phyloP scores from a whole-genome alignment of 2,888 invertebrate species.

The Allolobophora icterica region DNA sequence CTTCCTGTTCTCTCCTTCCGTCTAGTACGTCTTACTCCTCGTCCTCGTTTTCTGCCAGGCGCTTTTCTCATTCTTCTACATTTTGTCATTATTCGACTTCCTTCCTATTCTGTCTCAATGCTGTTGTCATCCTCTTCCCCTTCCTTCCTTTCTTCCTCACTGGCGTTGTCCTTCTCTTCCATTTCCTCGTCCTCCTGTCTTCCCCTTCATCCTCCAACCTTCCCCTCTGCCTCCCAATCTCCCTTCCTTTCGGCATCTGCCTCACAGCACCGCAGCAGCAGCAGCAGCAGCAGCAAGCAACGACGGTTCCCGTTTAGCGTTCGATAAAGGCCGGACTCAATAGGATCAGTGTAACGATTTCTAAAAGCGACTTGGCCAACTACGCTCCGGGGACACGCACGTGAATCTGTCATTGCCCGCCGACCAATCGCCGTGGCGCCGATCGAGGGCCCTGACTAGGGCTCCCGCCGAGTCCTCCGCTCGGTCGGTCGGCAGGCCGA shows the following conservation, averaged over 20 bases:
- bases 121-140: too few species aligned
- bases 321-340: background rate
- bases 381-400: background rate
- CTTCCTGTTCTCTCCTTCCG: too few species aligned
- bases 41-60: background rate
- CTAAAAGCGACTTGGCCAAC: conserved; percentile 11
- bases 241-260: conserved; percentile 1
- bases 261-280: too few species aligned
- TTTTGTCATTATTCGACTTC: background rate
- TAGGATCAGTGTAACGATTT: conserved; percentile 11
- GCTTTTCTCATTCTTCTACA: background rate
- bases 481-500: background rate
- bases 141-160: too few species aligned
- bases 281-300: background rate
- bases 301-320: background rate
- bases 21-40: background rate
- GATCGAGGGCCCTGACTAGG: background rate
- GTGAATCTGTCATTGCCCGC: background rate
- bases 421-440: conserved; percentile 11
- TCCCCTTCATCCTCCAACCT: background rate
- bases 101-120: background rate
- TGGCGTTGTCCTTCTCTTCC: too few species aligned
- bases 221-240: background rate
- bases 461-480: background rate
- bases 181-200: background rate